A percentile compares a stretch with the other conserved stretches of the same genome.
These are phyloP conservation scores for Hemicordylus capensis DNA, from an alignment of 2,113 vertebrate species.

Conservation along the genomic window DNA sequence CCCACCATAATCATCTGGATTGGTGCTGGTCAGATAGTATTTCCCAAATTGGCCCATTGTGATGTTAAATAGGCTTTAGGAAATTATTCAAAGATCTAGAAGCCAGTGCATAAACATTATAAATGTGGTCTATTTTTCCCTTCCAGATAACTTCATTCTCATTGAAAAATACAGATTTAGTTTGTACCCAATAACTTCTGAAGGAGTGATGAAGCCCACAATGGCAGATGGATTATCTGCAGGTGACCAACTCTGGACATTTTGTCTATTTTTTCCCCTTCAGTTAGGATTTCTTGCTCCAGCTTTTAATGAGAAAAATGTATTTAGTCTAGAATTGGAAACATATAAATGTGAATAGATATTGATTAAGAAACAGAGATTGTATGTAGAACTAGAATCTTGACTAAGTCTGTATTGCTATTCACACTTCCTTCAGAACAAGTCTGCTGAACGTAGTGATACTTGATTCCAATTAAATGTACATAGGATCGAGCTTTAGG, in stretches of 20 bases:
- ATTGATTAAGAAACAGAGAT: background rate
- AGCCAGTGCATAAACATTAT: background rate
- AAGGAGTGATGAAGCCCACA: slow-evolving; percentile 84
- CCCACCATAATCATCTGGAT: no score
- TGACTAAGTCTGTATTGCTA: background rate
- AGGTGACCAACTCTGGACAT: slow-evolving; percentile 72
- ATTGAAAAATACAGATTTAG: slow-evolving; percentile 86
- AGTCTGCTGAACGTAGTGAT: no score
- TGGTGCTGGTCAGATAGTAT: no score
- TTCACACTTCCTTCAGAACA: no score
- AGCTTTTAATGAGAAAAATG: background rate
- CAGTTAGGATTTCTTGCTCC: slow-evolving; percentile 10
- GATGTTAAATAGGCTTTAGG: no score
- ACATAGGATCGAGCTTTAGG: no score
- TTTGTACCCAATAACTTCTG: slow-evolving; percentile 87
- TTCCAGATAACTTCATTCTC: slow-evolving; percentile 86
- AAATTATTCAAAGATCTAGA: background rate
- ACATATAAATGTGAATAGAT: background rate
- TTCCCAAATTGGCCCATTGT: no score
- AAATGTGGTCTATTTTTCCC: slow-evolving; percentile 45
- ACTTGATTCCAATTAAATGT: no score
- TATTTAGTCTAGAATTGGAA: background rate
- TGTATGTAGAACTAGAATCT: background rate
- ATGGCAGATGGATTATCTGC: slow-evolving; percentile 67
- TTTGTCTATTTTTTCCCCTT: background rate